Base-by-base conservation (phyloP, 2,888 invertebrate genomes). In the Pedicia rivosa region DNA sequence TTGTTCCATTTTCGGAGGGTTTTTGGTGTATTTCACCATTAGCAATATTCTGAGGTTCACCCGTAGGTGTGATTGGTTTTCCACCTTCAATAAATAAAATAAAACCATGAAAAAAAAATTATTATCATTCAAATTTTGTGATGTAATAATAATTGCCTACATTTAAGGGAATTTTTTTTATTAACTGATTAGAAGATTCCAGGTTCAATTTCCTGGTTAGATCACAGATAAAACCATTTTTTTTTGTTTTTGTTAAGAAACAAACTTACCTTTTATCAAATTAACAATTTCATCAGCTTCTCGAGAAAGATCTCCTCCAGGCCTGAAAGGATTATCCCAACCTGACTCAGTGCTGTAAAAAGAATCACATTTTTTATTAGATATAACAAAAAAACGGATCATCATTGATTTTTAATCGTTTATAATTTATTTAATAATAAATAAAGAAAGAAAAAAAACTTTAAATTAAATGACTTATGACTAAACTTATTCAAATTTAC, bases 291-390 rank as follows among this genome's bases (percentile, higher is more conserved):
- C 90, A 62, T 94, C 94, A 17, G 94, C 92, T 64, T 94, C 88
- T 50, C 82, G 74, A 54, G 88, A 88, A 53, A 95, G 67, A 64
- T 92, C 91, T 42, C 94, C 92, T 53, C 91, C 94, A 19, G 92
- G 92, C 56, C 91, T 78, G 70, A 95, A 95, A 40, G 94, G 94
- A 64, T 94, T 95, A 64, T 95, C 94, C 81, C 91, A 88, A 46
- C 90, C 90, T 56, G 88, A 91, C 59, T 92, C 92, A 61, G 84
- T 81, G 65, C 92, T 94, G 71, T 12, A 67, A 67, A 47, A 39
- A 46, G 39, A 47, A 27, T 36, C 27, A n/a, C n/a, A 12, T 27
- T 27, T 27, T 27, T 20, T 20, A 20, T 20, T n/a, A n/a, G n/a
- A n/a, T n/a, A n/a, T n/a, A n/a, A n/a, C n/a, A n/a, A n/a, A n/a